Percentiles rank a stretch among this genome's conserved stretches.
These are phyloP conservation scores for Campylorhamphus procurvoides DNA, from an alignment of 2,113 vertebrate species.

Conservation along the genomic window DNA sequence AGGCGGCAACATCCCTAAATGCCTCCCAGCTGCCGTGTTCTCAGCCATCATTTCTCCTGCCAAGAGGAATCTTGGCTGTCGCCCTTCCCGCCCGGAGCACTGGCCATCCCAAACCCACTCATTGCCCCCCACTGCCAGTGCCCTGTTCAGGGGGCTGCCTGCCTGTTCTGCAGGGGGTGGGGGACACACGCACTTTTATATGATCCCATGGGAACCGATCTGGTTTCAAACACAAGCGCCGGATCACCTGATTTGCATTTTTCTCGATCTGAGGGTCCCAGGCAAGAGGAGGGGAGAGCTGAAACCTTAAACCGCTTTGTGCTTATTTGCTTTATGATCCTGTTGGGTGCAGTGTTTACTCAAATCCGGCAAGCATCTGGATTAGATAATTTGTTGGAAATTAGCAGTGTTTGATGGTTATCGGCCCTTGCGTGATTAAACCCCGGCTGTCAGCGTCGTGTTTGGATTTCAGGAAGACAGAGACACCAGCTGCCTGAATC, in stretches of 20 bases:
- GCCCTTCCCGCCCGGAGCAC: fast-evolving
- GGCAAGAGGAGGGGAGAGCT: constrained; percentile 79
- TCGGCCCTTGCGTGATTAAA: constrained; percentile 83
- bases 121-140: fast-evolving
- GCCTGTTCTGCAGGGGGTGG: background rate
- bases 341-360: constrained; percentile 89
- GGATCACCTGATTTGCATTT: constrained; percentile 91
- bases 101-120: background rate
- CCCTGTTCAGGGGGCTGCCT: background rate
- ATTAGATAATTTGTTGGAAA: constrained; percentile 99
- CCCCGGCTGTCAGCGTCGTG: constrained; percentile 16
- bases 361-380: constrained; percentile 91
- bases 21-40: background rate
- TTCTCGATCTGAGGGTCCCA: constrained; percentile 76
- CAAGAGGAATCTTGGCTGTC: background rate
- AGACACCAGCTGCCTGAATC: background rate
- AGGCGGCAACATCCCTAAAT: background rate
- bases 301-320: constrained; percentile 91
- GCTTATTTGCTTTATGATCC: constrained; percentile 98
- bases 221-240: constrained; percentile 85
- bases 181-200: background rate
- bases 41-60: fast-evolving
- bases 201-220: constrained; percentile 14
- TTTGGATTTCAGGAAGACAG: background rate
- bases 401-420: constrained; percentile 88